Conservation (phyloP, 2,113 vertebrate genomes). For the Pelmatolapia mariae region DNA sequence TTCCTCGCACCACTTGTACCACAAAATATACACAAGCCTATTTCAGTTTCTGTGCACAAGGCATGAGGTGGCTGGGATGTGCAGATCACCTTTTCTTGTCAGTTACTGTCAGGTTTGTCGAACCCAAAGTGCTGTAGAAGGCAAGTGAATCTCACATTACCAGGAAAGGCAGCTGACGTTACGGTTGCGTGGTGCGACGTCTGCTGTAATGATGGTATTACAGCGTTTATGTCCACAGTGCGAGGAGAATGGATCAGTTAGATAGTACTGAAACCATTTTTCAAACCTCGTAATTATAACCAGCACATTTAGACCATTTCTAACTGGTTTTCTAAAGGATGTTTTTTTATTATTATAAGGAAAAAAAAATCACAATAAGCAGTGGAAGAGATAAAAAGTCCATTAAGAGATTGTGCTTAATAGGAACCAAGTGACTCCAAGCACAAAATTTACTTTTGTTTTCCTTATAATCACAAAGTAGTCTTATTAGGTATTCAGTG, state of each 20-base stretch:
- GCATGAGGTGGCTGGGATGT: constrained; percentile 60
- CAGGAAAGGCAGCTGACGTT: neutral
- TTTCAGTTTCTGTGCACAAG: constrained; percentile 25
- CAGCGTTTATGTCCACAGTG: neutral
- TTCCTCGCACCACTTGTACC: accelerated
- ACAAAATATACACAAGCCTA: neutral
- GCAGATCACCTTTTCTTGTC: constrained; percentile 69
- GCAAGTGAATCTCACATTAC: constrained; percentile 1
- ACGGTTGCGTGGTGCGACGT: neutral
- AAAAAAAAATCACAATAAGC: neutral
- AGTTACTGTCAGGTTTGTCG: constrained; percentile 28
- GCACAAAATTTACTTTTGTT: neutral
- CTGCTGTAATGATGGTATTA: neutral
- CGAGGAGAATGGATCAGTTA: neutral
- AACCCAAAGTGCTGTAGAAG: constrained; percentile 51
- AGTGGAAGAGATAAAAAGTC: neutral
- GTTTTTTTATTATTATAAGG: accelerated
- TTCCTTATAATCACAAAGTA: neutral
- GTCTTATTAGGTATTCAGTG: neutral
- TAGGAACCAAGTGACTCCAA: neutral
- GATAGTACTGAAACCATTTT: neutral
- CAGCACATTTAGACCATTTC: neutral
- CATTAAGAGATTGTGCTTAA: neutral
- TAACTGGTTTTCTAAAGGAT: neutral
- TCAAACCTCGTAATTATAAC: neutral